These are phyloP conservation scores for Phataginus tricuspis DNA, from an alignment of 2,797 vertebrate genomes.

Conservation along the genomic window DNA sequence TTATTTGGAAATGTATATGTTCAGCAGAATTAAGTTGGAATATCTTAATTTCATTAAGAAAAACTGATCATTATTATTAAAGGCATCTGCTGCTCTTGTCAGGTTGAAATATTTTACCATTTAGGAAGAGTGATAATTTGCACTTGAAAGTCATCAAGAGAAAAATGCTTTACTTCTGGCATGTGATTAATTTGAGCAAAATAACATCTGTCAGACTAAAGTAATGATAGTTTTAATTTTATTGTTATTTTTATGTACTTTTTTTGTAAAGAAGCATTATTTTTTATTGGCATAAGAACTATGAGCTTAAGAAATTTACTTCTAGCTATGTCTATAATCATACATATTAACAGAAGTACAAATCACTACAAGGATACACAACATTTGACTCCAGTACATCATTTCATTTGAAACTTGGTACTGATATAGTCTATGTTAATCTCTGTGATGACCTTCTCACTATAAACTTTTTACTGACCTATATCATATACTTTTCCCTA, in stretches of 20 bases:
- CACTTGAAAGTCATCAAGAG: background rate
- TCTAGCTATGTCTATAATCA: background rate
- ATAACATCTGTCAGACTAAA: background rate
- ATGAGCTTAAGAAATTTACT: background rate
- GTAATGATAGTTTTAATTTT: background rate
- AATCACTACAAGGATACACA: background rate
- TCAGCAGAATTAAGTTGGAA: background rate
- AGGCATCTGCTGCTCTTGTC: background rate
- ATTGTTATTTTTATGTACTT: background rate
- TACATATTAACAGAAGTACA: background rate
- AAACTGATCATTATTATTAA: background rate
- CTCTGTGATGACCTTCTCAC: background rate
- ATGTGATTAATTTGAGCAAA: slow-evolving; percentile 32
- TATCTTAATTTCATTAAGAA: background rate
- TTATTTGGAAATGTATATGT: background rate
- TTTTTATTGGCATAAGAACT: background rate
- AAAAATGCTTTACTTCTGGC: background rate
- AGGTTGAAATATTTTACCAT: slow-evolving; percentile 4
- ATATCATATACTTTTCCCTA: background rate
- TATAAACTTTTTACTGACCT: background rate
- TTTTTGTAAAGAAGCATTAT: slow-evolving; percentile 4
- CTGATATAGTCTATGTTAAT: background rate
- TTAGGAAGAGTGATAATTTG: background rate
- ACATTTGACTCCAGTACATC: background rate
- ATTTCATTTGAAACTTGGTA: background rate